phyloP scores from a whole-genome alignment of 2,797 vertebrate genomes.

The Brachyalestes nurse region DNA sequence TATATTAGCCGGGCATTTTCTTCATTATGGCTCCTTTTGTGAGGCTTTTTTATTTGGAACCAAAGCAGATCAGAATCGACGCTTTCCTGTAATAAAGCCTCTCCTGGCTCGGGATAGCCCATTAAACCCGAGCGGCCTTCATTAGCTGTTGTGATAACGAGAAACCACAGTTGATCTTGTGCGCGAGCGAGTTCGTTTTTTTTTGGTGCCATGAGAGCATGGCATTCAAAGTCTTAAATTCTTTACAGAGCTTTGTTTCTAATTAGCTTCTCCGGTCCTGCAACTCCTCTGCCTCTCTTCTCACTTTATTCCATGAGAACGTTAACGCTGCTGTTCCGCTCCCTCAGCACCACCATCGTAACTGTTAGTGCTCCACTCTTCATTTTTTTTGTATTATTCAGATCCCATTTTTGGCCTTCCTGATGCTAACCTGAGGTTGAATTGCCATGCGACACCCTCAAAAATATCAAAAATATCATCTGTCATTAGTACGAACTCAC shows the following conservation, averaged over 20 bases:
- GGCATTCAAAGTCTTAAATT: constrained; percentile 49
- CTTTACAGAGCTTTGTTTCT: constrained; percentile 70
- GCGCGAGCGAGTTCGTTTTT: constrained; percentile 47
- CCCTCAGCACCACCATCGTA: constrained; percentile 5
- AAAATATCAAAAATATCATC: neutral
- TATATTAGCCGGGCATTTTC: constrained; percentile 54
- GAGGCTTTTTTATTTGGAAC: constrained; percentile 62
- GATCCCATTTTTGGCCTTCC: neutral
- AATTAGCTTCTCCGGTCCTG: constrained; percentile 64
- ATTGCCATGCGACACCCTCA: too few relatives aligned
- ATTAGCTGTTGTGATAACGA: constrained; percentile 66
- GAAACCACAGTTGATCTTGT: constrained; percentile 60
- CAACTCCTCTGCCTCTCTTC: constrained; percentile 49
- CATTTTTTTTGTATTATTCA: neutral
- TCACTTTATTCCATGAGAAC: constrained; percentile 51
- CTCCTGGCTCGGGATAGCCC: constrained; percentile 61
- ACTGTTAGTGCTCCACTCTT: neutral
- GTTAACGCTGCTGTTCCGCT: constrained; percentile 43
- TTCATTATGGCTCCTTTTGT: constrained; percentile 58
- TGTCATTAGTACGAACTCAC: neutral
- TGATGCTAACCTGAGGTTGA: too few relatives aligned
- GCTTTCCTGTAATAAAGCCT: constrained; percentile 61
- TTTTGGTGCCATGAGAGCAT: constrained; percentile 55
- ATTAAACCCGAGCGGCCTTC: constrained; percentile 62
- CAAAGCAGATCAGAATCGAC: constrained; percentile 56